Base-by-base conservation (phyloP, 2,888 invertebrate species). In the Cryptocephalus moraei region DNA sequence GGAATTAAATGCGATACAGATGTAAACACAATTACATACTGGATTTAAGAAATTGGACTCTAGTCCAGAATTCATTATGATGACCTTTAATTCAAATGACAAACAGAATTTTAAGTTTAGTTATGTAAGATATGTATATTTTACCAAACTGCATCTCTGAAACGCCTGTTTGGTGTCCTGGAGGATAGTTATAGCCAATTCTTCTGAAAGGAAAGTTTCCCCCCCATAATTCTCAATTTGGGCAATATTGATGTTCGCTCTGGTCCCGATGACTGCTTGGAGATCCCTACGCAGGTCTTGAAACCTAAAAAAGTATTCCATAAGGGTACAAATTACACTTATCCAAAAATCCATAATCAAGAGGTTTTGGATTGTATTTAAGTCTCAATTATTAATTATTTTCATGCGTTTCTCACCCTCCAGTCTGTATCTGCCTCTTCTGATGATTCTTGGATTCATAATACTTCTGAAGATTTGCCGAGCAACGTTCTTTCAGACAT, bases 151-250 rank as follows among this genome's bases (percentile, higher is more conserved):
- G 66, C 94, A 94, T 49, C 96, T 76, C 56, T 87, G 82, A 58
- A 96, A 89, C 0, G 95, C 92, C 34, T 86, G 81, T 69, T 91
- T 91, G 1, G 91, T 87, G 63, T 93, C 90, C 65, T 90, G 91
- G 38, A 99, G 72, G 63, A 97, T 80, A 60, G 83, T 88, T 55
- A 93, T 90, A 0, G 94, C 94, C 3, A 96, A 78, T 65, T 93
- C 91, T 68, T 96, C 95, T 1, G 94, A 94, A 0, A 99, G 77
- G 67, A 96, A 94, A 0, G 94, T 97, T 73, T 99, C 96, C 0
- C 93, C 96, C 2, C 94, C 95, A 64, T 92, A 95, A 70, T 94
- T 91, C 69, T 96, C 96, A 40, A 94, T 91, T 66, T 90, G 88
- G 0, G 89, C 92, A 52, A 94, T 91, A 66, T 93, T 93, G 49